Percentiles rank a stretch among this genome's conserved stretches.
Evolutionary conservation across 2,888 invertebrate genomes (phyloP).

Genomic region (Didymodactylos carnosus): DNA sequence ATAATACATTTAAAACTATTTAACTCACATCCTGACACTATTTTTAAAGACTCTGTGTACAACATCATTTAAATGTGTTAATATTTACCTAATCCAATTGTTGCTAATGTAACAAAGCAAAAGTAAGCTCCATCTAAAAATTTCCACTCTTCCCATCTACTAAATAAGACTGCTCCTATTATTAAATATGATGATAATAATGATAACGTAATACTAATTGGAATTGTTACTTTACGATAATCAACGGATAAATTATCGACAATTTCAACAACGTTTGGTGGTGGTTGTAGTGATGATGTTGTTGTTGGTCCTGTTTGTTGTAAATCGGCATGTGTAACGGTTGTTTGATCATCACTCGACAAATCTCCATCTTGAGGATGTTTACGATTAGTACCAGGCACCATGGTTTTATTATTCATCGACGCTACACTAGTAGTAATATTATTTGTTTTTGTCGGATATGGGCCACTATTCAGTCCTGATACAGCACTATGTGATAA

Average conservation of each 20-base stretch:
- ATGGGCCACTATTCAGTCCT: not conserved
- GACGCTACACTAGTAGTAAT: not conserved
- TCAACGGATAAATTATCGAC: slow-evolving; percentile 7
- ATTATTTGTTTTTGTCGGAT: not conserved
- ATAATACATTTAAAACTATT: no score
- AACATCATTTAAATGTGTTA: no score
- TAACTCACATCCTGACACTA: no score
- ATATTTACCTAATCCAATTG: slow-evolving; percentile 6
- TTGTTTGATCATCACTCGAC: no score
- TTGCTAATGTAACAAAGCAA: slow-evolving; percentile 14
- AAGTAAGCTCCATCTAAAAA: slow-evolving; percentile 15
- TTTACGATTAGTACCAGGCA: no score
- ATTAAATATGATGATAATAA: slow-evolving; percentile 11
- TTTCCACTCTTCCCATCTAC: slow-evolving; percentile 8
- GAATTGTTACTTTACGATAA: slow-evolving; percentile 13
- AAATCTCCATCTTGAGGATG: no score
- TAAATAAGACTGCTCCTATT: slow-evolving; percentile 6
- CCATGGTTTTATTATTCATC: not conserved
- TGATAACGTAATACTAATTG: slow-evolving; percentile 12
- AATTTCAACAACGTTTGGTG: slow-evolving; percentile 1
- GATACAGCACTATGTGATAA: not conserved
- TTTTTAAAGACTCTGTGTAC: no score
- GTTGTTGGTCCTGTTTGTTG: not conserved
- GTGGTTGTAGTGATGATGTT: not conserved
- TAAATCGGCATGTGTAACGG: not conserved